Conservation (phyloP, 2,797 vertebrate genomes). For the Pantherophis alleghaniensis region DNA sequence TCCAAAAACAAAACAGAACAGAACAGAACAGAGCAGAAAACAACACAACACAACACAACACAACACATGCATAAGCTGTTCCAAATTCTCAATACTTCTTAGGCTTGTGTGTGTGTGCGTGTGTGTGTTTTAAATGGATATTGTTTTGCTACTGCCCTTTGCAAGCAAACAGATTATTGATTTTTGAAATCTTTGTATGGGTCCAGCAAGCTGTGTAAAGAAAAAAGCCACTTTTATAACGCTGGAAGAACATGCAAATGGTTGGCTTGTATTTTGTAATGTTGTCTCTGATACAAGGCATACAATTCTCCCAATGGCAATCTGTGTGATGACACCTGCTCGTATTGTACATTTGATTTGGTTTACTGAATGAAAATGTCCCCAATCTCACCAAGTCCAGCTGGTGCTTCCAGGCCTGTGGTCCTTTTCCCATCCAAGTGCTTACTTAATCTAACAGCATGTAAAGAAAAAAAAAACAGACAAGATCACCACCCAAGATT, state of each 20-base stretch:
- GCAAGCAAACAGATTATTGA: neutral
- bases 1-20: neutral
- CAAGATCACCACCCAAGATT: conserved; percentile 8
- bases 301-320: neutral
- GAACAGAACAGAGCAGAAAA: no score
- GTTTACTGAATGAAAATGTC: neutral
- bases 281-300: neutral
- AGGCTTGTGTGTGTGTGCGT: neutral
- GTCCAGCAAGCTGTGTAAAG: neutral
- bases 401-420: neutral
- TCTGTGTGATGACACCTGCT: neutral
- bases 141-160: neutral
- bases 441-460: neutral
- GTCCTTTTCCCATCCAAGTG: neutral
- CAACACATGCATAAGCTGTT: neutral
- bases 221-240: neutral
- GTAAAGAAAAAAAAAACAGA: conserved; percentile 23
- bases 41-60: neutral
- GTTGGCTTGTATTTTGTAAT: neutral
- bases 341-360: neutral
- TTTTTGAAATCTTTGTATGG: neutral
- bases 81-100: neutral
- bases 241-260: neutral
- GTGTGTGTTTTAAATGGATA: neutral
- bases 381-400: neutral